Evolutionary conservation across 2,888 invertebrate genomes (phyloP).

Genomic region (Catocala fraxini): DNA sequence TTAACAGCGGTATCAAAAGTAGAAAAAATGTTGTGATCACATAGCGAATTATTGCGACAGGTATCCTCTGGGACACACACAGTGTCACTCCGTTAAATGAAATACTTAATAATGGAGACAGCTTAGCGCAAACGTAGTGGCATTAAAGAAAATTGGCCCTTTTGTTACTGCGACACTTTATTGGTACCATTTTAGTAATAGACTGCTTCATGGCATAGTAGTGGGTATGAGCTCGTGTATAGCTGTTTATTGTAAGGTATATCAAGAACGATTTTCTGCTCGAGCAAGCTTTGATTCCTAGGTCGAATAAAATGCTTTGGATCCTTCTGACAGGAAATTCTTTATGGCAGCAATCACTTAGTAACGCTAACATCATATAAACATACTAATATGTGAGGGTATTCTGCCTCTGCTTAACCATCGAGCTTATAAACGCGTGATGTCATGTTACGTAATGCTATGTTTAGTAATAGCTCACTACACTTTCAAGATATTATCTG

Average conservation of each 20-base stretch:
- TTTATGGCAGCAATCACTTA: too few relatives aligned
- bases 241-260: too few relatives aligned
- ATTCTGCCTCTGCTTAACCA: too few relatives aligned
- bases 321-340: too few relatives aligned
- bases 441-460: not conserved
- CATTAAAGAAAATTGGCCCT: slow-evolving; percentile 69
- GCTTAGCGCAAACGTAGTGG: slow-evolving; percentile 67
- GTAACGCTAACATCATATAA: too few relatives aligned
- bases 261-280: too few relatives aligned
- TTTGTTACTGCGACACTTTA: slow-evolving; percentile 65
- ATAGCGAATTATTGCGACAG: slow-evolving; percentile 82
- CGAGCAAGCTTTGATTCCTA: too few relatives aligned
- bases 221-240: not conserved
- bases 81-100: slow-evolving; percentile 78
- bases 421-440: too few relatives aligned
- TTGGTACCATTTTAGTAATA: slow-evolving; percentile 56
- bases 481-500: slow-evolving; percentile 45
- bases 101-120: slow-evolving; percentile 80
- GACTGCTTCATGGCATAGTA: not conserved
- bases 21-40: slow-evolving; percentile 67
- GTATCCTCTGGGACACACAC: slow-evolving; percentile 74
- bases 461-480: slow-evolving; percentile 35
- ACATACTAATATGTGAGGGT: too few relatives aligned
- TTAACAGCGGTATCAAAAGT: slow-evolving; percentile 65
- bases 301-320: too few relatives aligned